Evolutionary conservation across 2,113 vertebrate species (phyloP), one percentile per base, ranked within the genome.

Genomic region (Leuciscus idus): DNA sequence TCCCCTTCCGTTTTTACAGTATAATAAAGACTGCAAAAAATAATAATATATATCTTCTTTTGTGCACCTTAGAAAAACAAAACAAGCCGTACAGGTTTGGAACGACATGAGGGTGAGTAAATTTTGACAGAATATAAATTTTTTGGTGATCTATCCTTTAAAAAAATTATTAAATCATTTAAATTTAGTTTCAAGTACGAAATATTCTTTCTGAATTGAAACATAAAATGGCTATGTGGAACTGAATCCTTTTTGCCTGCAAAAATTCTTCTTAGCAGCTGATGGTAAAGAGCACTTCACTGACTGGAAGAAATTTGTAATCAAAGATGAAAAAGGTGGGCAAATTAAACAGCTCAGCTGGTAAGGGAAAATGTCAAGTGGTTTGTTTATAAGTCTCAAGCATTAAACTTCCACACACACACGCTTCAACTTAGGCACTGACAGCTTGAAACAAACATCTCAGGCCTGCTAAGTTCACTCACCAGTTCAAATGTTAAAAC

Each of bases 331-430:
- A 68, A 48, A 81, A 33, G 59, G 61, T 33, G 62, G 28, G 46
- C 26, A 82, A 68, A 82, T 82, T 13, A 82, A 82, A 52, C 26
- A 82, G 17, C 62, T 70, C 81, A 70, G 62, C 30, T 30, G 17
- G 17, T 21, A 48, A 28, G 55, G 61, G 81, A 50, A 68, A 82
- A 82, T 82, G 28, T 70, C 81, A 70, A 82, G 81, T 82, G 62
- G 17, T 70, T 66, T 81, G 57, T 62, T 81, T 81, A 8, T 64
- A 81, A 62, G 57, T 11, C 43, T 68, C 43, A 33, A 26, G 50
- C 28, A 77, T 26, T 46, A 39, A 81, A 39, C 36, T 81, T 28
- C 12, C 57, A 46, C 57, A 81, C 33, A 48, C 13, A 28, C 74
- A 77, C 2, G 6, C 13, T 80, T 46, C 57, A 62, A 17, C 8